Evolutionary conservation across 23 tunicate genomes (phyloP).

Genomic region (Trididemnum nubilum): DNA sequence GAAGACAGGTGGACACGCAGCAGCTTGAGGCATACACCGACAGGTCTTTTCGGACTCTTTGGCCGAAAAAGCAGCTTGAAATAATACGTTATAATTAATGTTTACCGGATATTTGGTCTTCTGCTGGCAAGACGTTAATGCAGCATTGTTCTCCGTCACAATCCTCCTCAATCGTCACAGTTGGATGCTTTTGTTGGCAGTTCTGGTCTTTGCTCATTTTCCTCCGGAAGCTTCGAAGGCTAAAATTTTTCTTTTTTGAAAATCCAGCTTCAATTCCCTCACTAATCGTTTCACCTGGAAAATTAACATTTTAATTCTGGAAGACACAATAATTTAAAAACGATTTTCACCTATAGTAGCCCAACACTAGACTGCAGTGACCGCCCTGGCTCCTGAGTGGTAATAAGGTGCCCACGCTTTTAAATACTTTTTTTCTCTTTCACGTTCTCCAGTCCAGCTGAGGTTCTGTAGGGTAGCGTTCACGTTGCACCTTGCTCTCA

Average conservation of each 20-base stretch:
- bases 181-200: slow-evolving; percentile 1
- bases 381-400: background rate
- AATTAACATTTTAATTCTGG: background rate
- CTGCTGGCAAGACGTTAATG: too few relatives aligned
- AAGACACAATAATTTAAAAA: background rate
- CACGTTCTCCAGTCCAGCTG: too few relatives aligned
- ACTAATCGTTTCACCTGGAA: background rate
- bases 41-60: too few relatives aligned
- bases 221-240: slow-evolving; percentile 24
- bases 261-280: background rate
- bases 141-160: background rate
- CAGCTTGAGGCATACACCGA: too few relatives aligned
- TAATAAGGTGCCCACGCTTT: too few relatives aligned
- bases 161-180: slow-evolving; percentile 26
- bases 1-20: too few relatives aligned
- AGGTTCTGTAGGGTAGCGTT: too few relatives aligned
- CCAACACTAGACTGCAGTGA: background rate
- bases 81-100: too few relatives aligned
- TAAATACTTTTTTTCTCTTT: too few relatives aligned
- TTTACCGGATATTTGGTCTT: too few relatives aligned
- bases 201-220: slow-evolving; percentile 41
- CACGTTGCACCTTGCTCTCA: too few relatives aligned
- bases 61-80: too few relatives aligned
- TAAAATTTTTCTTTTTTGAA: background rate
- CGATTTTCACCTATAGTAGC: background rate